phyloP scores from a whole-genome alignment of 2,797 vertebrate genomes.

The Steatocranus sp. region DNA sequence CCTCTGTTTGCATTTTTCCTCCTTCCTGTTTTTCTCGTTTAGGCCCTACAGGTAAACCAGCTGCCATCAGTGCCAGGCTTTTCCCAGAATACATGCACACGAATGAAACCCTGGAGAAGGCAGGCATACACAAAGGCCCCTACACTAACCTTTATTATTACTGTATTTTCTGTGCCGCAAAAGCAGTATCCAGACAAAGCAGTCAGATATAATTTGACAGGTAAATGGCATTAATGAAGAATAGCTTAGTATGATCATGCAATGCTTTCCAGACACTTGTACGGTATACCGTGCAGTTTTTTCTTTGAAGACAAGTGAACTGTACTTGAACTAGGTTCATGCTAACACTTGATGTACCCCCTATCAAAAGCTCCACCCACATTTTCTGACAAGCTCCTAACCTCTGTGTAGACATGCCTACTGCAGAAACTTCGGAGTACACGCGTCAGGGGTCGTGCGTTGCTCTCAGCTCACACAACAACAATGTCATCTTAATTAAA shows the following conservation, averaged over 20 bases:
- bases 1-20: not conserved
- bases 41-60: slow-evolving; percentile 4
- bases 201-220: not conserved
- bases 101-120: not conserved
- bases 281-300: not conserved
- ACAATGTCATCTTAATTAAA: not conserved
- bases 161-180: not conserved
- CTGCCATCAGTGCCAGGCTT: not conserved
- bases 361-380: not conserved
- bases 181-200: not conserved
- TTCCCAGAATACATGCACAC: not conserved
- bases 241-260: not conserved
- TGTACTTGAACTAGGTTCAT: not conserved
- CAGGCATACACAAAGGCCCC: not conserved
- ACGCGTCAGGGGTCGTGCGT: rapidly evolving
- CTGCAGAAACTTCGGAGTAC: not conserved
- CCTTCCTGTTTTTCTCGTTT: not conserved
- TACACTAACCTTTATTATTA: not conserved
- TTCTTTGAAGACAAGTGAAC: not conserved
- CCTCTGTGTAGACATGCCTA: not conserved
- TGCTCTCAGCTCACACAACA: not conserved
- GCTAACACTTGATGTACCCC: not conserved
- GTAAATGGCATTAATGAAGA: not conserved
- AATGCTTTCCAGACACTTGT: not conserved
- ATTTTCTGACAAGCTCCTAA: not conserved